phyloP scores from a whole-genome alignment of 1,140 invertebrate species.

The Heliconius nattereri region DNA sequence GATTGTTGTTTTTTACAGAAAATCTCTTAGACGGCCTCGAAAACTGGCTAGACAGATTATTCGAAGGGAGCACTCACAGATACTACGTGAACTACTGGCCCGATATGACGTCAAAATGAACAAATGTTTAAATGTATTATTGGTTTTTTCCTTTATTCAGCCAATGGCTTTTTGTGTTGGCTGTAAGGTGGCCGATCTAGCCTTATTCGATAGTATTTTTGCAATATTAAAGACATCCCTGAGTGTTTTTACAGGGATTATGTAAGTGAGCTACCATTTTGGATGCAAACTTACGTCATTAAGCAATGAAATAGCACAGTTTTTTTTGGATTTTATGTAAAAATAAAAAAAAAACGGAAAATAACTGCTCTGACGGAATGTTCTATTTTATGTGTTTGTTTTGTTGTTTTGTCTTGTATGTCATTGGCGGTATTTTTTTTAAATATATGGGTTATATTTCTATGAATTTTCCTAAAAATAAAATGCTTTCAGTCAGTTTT shows the following conservation, averaged over 20 bases:
- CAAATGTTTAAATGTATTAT: neutral
- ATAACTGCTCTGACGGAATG: neutral
- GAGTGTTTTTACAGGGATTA: neutral
- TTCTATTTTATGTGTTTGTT: neutral
- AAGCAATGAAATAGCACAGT: neutral
- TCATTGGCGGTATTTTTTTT: slow-evolving; percentile 7
- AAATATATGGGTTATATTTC: neutral
- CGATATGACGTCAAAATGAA: slow-evolving; percentile 85
- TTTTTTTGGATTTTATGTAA: neutral
- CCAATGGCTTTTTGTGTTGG: slow-evolving; percentile 8
- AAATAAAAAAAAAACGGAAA: neutral
- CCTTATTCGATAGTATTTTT: neutral
- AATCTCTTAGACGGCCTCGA: slow-evolving; percentile 92
- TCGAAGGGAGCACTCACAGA: slow-evolving; percentile 96
- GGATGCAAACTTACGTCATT: neutral
- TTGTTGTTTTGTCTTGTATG: neutral
- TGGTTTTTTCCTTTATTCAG: neutral
- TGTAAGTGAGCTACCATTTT: neutral
- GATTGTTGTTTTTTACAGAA: neutral
- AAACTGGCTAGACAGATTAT: slow-evolving; percentile 98
- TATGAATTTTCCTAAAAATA: neutral
- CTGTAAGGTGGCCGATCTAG: neutral
- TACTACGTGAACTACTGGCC: slow-evolving; percentile 99
- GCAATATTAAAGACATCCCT: neutral
- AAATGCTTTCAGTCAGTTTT: slow-evolving; percentile 19